These are phyloP conservation scores for Meteorus colon DNA, from an alignment of 2,888 invertebrate genomes.

Conservation along the genomic window DNA sequence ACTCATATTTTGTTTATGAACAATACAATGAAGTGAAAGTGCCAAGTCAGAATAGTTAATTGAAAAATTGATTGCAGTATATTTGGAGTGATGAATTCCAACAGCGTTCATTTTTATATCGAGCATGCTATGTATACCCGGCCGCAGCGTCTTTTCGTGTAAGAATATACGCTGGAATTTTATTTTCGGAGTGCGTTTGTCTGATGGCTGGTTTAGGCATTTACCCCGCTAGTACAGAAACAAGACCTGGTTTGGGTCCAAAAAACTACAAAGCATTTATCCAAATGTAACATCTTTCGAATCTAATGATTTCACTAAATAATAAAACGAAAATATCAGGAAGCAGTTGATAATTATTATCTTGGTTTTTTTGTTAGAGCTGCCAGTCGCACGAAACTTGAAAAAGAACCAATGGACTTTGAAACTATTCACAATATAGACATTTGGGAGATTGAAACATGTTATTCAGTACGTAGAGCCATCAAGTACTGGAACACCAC, in stretches of 20 bases:
- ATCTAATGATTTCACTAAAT: constrained; percentile 39
- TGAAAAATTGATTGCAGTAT: constrained; percentile 79
- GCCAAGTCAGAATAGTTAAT: background rate
- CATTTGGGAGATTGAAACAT: constrained; percentile 86
- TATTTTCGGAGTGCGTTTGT: constrained; percentile 94
- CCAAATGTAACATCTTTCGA: constrained; percentile 74
- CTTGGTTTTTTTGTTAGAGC: constrained; percentile 59
- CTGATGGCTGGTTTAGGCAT: constrained; percentile 93
- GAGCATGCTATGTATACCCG: constrained; percentile 89
- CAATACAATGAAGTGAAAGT: background rate
- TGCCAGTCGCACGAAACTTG: constrained; percentile 73
- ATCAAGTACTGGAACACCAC: constrained; percentile 97
- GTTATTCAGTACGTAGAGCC: constrained; percentile 87
- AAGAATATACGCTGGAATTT: constrained; percentile 92
- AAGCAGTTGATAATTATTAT: too few species aligned
- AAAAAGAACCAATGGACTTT: constrained; percentile 79
- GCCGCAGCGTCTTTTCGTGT: constrained; percentile 91
- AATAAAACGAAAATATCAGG: background rate
- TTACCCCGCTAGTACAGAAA: constrained; percentile 84
- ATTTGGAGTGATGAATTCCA: constrained; percentile 85
- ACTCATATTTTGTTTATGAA: background rate
- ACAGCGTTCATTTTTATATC: constrained; percentile 82
- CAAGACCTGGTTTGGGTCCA: constrained; percentile 91
- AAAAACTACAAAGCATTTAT: constrained; percentile 79
- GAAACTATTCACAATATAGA: constrained; percentile 90